A percentile compares a stretch with the other conserved stretches of the same genome.
Evolutionary conservation across 2,797 vertebrate genomes (phyloP).

Genomic region (Mycteria americana): DNA sequence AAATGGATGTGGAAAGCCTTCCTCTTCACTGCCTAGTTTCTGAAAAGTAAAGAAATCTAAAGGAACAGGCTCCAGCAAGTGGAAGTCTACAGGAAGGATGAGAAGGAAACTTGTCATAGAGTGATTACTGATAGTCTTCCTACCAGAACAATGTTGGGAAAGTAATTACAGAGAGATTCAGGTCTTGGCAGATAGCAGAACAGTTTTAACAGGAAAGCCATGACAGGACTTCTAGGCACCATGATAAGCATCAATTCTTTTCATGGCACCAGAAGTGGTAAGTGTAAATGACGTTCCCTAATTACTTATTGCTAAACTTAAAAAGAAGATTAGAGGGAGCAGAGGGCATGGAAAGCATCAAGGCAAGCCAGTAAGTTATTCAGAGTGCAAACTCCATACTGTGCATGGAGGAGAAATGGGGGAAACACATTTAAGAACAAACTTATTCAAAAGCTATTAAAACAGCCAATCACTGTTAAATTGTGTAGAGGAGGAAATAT

Average conservation of each 20-base stretch:
- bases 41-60: neutral
- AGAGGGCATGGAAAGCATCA: neutral
- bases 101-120: neutral
- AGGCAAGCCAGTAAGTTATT: neutral
- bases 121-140: slow-evolving; percentile 24
- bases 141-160: slow-evolving; percentile 58
- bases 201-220: neutral
- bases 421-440: neutral
- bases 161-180: slow-evolving; percentile 42
- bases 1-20: neutral
- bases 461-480: slow-evolving; percentile 30
- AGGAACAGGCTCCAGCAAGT: neutral
- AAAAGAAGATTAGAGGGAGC: neutral
- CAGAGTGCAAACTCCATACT: neutral
- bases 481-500: slow-evolving; percentile 6
- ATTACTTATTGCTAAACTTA: neutral
- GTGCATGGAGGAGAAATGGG: neutral
- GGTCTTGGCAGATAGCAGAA: neutral
- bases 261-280: neutral
- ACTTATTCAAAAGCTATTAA: slow-evolving; percentile 43
- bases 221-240: neutral
- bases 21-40: neutral
- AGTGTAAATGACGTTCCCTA: neutral
- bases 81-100: neutral
- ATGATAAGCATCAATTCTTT: neutral